phyloP scores from a whole-genome alignment of 2,113 vertebrate species.

The Gallinago jamesoni region DNA sequence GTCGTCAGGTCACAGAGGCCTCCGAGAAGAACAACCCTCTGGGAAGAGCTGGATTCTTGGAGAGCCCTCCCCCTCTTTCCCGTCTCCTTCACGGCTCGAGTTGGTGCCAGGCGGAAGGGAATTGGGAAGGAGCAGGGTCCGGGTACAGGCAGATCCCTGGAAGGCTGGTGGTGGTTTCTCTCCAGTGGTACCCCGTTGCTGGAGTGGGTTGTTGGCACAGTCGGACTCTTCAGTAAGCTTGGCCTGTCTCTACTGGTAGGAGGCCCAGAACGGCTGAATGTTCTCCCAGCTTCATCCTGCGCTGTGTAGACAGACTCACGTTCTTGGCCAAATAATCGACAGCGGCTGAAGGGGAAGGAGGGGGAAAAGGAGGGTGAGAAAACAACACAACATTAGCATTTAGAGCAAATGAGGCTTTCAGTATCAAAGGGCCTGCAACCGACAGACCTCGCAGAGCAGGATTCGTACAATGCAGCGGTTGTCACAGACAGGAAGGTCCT shows the following conservation, averaged over 20 bases:
- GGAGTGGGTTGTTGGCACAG: background rate
- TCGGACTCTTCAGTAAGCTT: slow-evolving; percentile 84
- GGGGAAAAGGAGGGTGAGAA: background rate
- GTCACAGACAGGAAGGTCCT: background rate
- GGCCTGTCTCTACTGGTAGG: slow-evolving; percentile 97
- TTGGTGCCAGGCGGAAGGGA: background rate
- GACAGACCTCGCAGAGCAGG: background rate
- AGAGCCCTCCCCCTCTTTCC: background rate
- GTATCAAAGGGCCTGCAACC: background rate
- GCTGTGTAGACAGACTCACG: slow-evolving; percentile 96
- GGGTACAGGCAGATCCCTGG: slow-evolving; percentile 14
- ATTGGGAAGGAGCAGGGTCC: background rate
- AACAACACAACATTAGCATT: background rate
- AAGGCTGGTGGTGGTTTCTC: slow-evolving; percentile 31
- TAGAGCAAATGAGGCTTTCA: background rate
- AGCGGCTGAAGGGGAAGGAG: slow-evolving; percentile 78
- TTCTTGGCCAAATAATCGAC: slow-evolving; percentile 99
- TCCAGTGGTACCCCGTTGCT: background rate
- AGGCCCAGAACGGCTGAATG: slow-evolving; percentile 97
- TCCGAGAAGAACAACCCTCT: background rate
- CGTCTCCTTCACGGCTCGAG: background rate
- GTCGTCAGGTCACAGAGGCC: background rate
- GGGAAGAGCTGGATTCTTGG: background rate
- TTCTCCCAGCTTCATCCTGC: slow-evolving; percentile 97
- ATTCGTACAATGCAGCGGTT: background rate